Percentiles rank a stretch among this genome's conserved stretches.
phyloP scores from a whole-genome alignment of 2,113 vertebrate species.

The Tautogolabrus adspersus region DNA sequence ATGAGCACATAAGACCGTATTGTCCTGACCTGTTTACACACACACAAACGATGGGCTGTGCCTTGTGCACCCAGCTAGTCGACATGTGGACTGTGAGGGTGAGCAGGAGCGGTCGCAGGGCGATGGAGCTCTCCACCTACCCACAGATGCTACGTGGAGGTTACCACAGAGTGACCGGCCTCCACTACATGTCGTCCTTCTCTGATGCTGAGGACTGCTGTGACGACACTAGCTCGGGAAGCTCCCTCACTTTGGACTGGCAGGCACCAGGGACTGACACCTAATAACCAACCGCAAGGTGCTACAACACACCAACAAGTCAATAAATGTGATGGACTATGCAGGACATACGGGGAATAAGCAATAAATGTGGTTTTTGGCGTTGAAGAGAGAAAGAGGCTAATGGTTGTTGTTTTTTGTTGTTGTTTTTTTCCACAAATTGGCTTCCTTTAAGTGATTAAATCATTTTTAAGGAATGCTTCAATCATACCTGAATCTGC shows the following conservation, averaged over 20 bases:
- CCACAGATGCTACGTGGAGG: constrained; percentile 60
- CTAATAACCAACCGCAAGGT: neutral
- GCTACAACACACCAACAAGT: neutral
- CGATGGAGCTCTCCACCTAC: constrained; percentile 72
- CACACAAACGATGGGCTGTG: constrained; percentile 69
- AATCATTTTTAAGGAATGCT: too few relatives aligned
- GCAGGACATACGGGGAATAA: neutral
- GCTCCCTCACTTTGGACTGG: constrained; percentile 73
- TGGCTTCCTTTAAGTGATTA: too few relatives aligned
- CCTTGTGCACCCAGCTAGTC: constrained; percentile 78
- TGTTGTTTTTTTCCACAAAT: too few relatives aligned
- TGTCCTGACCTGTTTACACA: neutral
- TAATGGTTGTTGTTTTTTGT: neutral
- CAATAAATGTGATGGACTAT: constrained; percentile 14
- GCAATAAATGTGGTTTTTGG: constrained; percentile 26
- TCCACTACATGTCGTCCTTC: constrained; percentile 79
- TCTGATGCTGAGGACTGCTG: constrained; percentile 75
- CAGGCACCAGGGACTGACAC: constrained; percentile 57
- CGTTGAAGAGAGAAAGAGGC: neutral
- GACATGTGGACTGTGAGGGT: constrained; percentile 75
- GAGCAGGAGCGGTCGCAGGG: constrained; percentile 50
- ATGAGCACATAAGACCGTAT: constrained; percentile 9
- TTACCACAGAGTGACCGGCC: constrained; percentile 74
- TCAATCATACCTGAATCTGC: too few relatives aligned
- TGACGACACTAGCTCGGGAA: constrained; percentile 68